Evolutionary conservation across 1,140 invertebrate genomes (phyloP), one percentile per base, ranked within the genome.

Genomic region (Eriosoma lanigerum): DNA sequence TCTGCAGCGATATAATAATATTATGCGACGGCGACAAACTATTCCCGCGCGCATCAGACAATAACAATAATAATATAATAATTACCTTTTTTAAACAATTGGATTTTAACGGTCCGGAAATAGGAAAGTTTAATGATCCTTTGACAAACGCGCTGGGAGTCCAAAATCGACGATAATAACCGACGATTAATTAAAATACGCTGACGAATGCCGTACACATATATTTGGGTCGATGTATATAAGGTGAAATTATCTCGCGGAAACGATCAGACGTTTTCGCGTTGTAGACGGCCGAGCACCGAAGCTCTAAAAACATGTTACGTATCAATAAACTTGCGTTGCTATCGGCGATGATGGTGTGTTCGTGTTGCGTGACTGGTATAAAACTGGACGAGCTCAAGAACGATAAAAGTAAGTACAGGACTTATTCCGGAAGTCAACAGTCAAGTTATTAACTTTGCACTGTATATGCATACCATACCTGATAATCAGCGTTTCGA

Each of bases 81-180:
- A 78, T 78, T 58, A n/a, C 29, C 75, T 78, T 38, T 8, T 48
- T 26, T 29, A 13, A 78, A 78, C 75, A 78, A 78, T 78, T 48
- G 56, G 24, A 46, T 78, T 60, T 78, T 78, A 78, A 78, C 75
- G 75, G 75, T 78, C 38, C 38, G 75, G 75, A 78, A 78, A 78
- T 38, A 62, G 75, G 24, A 78, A 78, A 78, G 75, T 78, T 78
- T 78, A 78, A 78, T 78, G 75, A 78, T 78, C 56, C 73, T 76
- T 62, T 78, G 75, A 62, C 38, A 38, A 38, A 24, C 56, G 56
- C 75, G 17, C 52, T 29, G 21, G 75, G 75, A 26, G 75, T 62
- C 21, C 75, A 5, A 29, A 62, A 1, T 17, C 26, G 21, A 44
- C 32, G 32, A 78, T 78, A 78, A 78, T 78, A 62, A 78, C 75